These are phyloP conservation scores for Xanthorhoe spadicearia DNA, from an alignment of 2,888 invertebrate species.

Conservation along the genomic window DNA sequence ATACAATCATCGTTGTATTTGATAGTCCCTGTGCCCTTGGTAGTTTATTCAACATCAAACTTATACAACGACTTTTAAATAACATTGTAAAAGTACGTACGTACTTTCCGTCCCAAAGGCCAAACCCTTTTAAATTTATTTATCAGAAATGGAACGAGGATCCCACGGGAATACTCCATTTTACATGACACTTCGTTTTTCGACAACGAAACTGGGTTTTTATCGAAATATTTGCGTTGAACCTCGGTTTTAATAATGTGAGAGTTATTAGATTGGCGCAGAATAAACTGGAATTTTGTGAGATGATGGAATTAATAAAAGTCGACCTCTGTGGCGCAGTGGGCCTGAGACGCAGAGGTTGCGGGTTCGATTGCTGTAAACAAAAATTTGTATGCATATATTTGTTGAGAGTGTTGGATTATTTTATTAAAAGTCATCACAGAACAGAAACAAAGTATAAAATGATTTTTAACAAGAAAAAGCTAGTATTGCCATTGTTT, in stretches of 20 bases:
- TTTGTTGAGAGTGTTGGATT: too few relatives aligned
- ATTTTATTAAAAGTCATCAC: too few relatives aligned
- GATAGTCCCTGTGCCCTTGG: background rate
- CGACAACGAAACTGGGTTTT: constrained; percentile 22
- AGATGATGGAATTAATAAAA: too few relatives aligned
- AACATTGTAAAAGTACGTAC: constrained; percentile 31
- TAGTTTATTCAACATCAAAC: background rate
- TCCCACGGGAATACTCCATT: constrained; percentile 60
- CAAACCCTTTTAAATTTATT: constrained; percentile 75
- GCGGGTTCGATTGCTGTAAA: too few relatives aligned
- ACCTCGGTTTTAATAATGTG: constrained; percentile 12
- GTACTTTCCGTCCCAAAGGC: constrained; percentile 46
- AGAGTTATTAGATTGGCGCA: background rate
- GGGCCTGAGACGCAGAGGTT: too few relatives aligned
- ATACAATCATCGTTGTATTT: too few relatives aligned
- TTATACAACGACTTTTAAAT: constrained; percentile 3
- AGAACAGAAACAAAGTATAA: too few relatives aligned
- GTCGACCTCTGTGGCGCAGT: too few relatives aligned
- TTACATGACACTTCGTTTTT: constrained; percentile 64
- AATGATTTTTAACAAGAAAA: too few relatives aligned
- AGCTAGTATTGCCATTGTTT: too few relatives aligned
- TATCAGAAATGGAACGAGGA: constrained; percentile 69
- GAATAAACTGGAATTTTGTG: too few relatives aligned
- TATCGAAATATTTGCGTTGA: constrained; percentile 26
- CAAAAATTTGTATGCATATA: too few relatives aligned